Conservation (phyloP, 2,888 invertebrate genomes). For the Theodoxus fluviatilis region DNA sequence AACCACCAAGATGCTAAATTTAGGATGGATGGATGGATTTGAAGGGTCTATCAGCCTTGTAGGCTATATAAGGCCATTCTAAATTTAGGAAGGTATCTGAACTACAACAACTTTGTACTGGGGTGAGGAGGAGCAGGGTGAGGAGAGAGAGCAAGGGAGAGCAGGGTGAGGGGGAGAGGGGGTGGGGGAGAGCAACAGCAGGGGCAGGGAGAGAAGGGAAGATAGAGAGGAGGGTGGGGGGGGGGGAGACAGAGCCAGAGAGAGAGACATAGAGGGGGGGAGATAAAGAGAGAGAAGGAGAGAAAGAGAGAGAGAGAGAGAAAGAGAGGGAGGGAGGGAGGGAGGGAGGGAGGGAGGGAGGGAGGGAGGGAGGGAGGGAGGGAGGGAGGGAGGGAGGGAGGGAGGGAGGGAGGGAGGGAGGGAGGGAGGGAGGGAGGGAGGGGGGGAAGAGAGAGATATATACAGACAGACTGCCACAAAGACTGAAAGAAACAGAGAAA, state of each 20-base stretch:
- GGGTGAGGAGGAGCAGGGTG: slow-evolving; percentile 35
- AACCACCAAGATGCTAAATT: too few species aligned
- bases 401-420: not conserved
- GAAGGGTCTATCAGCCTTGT: too few species aligned
- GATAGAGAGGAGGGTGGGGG: too few species aligned
- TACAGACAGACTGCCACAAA: too few species aligned
- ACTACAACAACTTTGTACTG: too few species aligned
- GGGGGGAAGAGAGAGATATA: not conserved
- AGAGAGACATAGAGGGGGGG: slow-evolving; percentile 13
- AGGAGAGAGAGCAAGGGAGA: slow-evolving; percentile 38
- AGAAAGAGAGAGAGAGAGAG: slow-evolving; percentile 23
- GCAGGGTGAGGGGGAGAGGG: too few species aligned
- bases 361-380: not conserved
- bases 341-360: not conserved
- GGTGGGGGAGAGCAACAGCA: too few species aligned
- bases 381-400: not conserved
- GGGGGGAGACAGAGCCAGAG: slow-evolving; percentile 18
- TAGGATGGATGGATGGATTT: too few species aligned
- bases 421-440: slow-evolving; percentile 21
- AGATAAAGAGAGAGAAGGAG: slow-evolving; percentile 18
- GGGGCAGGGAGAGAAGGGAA: too few species aligned
- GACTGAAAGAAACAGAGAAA: too few species aligned
- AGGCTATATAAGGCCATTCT: too few species aligned
- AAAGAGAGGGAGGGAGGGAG: slow-evolving; percentile 18
- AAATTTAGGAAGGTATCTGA: too few species aligned